Percentiles rank a stretch among this genome's conserved stretches.
Evolutionary conservation across 1,140 invertebrate species (phyloP).

Genomic region (Formica selysi): DNA sequence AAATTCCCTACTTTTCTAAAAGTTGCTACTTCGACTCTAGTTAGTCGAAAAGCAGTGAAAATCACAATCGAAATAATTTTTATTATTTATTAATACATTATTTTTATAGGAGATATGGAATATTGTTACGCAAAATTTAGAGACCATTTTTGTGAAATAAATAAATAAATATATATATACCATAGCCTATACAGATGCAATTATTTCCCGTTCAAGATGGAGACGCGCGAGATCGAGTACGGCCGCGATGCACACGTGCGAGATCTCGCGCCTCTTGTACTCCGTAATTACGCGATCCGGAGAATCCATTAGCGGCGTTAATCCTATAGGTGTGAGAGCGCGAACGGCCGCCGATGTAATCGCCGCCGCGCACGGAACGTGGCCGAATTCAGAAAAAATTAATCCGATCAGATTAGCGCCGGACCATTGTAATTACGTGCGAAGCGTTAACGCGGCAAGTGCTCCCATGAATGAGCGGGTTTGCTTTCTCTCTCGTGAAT

Average conservation of each 20-base stretch:
- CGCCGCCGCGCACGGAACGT: slow-evolving; percentile 33
- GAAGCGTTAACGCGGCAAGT: slow-evolving; percentile 69
- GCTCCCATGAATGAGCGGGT: slow-evolving; percentile 66
- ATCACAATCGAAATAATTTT: background rate
- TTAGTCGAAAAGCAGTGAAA: background rate
- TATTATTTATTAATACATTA: background rate
- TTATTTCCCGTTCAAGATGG: slow-evolving; percentile 57
- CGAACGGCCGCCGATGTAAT: slow-evolving; percentile 66
- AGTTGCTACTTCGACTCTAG: background rate
- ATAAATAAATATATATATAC: background rate
- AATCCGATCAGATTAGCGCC: slow-evolving; percentile 73
- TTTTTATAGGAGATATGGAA: background rate
- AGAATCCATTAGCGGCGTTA: slow-evolving; percentile 75
- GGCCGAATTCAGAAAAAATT: slow-evolving; percentile 62
- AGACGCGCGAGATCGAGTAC: background rate
- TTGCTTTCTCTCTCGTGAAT: background rate
- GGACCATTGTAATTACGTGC: slow-evolving; percentile 69
- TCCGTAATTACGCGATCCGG: slow-evolving; percentile 70
- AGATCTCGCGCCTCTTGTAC: slow-evolving; percentile 62
- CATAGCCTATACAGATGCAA: slow-evolving; percentile 26
- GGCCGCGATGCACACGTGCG: slow-evolving; percentile 9
- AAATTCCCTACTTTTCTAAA: background rate
- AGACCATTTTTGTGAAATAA: slow-evolving; percentile 18
- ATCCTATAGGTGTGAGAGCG: slow-evolving; percentile 66
- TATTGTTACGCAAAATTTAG: background rate